Evolutionary conservation across 2,113 vertebrate species (phyloP).

Genomic region (Dunckerocampus dactyliophorus): DNA sequence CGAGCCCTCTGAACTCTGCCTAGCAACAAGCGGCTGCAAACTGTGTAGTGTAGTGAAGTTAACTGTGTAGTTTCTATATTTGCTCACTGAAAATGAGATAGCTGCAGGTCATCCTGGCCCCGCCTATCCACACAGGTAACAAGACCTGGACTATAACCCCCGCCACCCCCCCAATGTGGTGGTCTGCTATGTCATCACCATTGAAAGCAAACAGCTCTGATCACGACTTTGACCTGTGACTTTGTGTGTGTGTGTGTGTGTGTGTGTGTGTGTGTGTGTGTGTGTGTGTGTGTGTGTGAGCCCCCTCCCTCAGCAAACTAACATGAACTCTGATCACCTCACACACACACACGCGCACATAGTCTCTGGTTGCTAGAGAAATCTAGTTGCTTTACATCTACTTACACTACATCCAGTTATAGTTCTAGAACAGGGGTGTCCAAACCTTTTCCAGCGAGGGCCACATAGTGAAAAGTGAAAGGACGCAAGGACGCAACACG

Average conservation of each 20-base stretch:
- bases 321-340: conserved; percentile 33
- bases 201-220: background rate
- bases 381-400: too few species aligned
- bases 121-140: background rate
- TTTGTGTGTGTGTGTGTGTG: conserved; percentile 11
- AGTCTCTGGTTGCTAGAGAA: too few species aligned
- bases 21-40: too few species aligned
- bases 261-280: conserved; percentile 2
- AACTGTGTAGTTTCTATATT: background rate
- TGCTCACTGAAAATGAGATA: background rate
- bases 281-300: conserved; percentile 30
- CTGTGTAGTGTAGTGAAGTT: too few species aligned
- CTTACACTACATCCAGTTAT: too few species aligned
- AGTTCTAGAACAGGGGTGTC: too few species aligned
- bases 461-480: too few species aligned
- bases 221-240: conserved; percentile 4
- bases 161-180: background rate
- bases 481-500: too few species aligned
- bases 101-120: background rate
- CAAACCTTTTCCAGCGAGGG: too few species aligned
- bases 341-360: background rate
- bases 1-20: too few species aligned
- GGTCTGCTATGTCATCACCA: background rate
- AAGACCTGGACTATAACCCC: background rate
- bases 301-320: conserved; percentile 60